Evolutionary conservation across 2,113 vertebrate genomes (phyloP).

Genomic region (Oryzias javanicus): DNA sequence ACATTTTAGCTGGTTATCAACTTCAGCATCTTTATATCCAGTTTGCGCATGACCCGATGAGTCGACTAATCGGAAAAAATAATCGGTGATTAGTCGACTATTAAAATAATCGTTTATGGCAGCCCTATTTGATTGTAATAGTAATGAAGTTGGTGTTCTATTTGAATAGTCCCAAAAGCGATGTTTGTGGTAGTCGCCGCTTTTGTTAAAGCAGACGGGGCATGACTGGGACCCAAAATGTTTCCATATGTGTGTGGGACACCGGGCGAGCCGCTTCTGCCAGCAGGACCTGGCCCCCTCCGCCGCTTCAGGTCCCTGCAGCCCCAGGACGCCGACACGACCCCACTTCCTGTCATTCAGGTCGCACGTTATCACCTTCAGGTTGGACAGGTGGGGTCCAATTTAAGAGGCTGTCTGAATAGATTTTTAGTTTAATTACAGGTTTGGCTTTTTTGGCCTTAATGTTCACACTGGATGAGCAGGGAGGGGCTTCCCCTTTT

Average conservation of each 20-base stretch:
- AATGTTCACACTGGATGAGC: too few species aligned
- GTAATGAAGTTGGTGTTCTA: too few species aligned
- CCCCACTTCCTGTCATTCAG: slow-evolving; percentile 40
- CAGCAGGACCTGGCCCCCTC: slow-evolving; percentile 55
- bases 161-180: slow-evolving; percentile 50
- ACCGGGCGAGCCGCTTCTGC: slow-evolving; percentile 53
- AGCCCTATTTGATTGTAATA: too few species aligned
- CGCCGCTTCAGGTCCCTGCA: slow-evolving; percentile 36
- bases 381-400: slow-evolving; percentile 9
- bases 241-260: slow-evolving; percentile 74
- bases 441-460: too few species aligned
- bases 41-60: too few species aligned
- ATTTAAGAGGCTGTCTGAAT: background rate
- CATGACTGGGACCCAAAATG: slow-evolving; percentile 68
- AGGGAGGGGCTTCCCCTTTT: too few species aligned
- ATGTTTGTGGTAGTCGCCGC: slow-evolving; percentile 66
- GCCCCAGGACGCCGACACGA: slow-evolving; percentile 34
- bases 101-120: too few species aligned
- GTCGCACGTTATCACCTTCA: slow-evolving; percentile 41
- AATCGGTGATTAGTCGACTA: too few species aligned
- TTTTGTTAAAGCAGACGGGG: slow-evolving; percentile 69
- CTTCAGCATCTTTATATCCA: too few species aligned
- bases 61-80: too few species aligned
- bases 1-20: too few species aligned
- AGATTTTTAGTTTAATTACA: too few species aligned